Conservation (phyloP, 2,797 vertebrate species). For the Schizopygopsis pylzovi region DNA sequence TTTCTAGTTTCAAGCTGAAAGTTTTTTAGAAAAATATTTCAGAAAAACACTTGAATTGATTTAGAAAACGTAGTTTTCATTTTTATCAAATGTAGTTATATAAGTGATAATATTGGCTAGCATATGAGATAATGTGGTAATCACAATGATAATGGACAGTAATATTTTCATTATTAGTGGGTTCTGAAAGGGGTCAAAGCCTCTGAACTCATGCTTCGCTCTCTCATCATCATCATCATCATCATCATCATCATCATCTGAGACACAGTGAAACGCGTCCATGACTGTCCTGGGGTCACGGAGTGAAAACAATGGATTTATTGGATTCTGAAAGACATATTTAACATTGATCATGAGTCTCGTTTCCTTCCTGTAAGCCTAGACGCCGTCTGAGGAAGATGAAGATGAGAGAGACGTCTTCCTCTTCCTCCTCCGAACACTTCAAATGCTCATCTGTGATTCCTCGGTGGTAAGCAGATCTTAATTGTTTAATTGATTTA, state of each 20-base stretch:
- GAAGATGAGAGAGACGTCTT: neutral
- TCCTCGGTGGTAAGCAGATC: neutral
- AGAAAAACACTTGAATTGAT: neutral
- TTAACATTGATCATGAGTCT: conserved; percentile 6
- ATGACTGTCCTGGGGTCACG: neutral
- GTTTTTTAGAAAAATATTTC: too few species aligned
- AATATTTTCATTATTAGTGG: neutral
- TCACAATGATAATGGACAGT: neutral
- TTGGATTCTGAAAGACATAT: conserved; percentile 24
- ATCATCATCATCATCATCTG: neutral
- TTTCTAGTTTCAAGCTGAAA: neutral
- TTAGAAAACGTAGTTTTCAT: neutral
- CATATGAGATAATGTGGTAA: neutral
- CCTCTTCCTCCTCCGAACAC: neutral
- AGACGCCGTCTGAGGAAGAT: neutral
- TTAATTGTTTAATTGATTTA: neutral
- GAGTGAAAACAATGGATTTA: conserved; percentile 1
- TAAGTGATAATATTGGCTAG: neutral
- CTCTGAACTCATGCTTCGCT: neutral
- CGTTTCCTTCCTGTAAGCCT: conserved; percentile 29
- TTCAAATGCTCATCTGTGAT: neutral
- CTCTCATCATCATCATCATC: too few species aligned
- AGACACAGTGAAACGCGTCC: neutral
- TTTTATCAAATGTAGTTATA: neutral
- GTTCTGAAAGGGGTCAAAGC: too few species aligned